Evolutionary conservation across 2,888 invertebrate species (phyloP), one percentile per base, ranked within the genome.

Genomic region (Coelogynopora nodosa): DNA sequence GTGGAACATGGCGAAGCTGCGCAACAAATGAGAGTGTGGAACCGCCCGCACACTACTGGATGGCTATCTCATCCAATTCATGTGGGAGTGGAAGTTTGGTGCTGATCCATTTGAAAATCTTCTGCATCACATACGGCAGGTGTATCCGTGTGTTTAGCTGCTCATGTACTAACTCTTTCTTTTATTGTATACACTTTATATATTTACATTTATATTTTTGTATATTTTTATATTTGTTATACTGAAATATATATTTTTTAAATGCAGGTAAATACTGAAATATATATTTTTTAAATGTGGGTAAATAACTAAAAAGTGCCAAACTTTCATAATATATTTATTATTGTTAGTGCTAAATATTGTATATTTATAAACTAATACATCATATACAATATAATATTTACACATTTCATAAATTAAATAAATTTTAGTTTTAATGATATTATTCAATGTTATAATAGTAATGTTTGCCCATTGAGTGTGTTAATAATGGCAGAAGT

Each of bases 1-100:
- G 67, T 85, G 85, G 67, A 85, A 85, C 28, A 27, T 74, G 28
- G 85, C 67, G 49, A 85, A 85, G 30, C 67, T 67, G 67, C 85
- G 26, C 29, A 85, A 85, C 30, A 85, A 67, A 30, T 28, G 30
- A 1, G 67, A 85, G 26, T 29, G 67, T 30, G 85, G 85, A 74
- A 85, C 67, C 0, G 67, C 67, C 67, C 18, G 85, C 28, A 67
- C 27, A n/a, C 67, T 85, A 30, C 27, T 67, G 67, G 67, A 85
- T 85, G 67, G 67, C 5, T 85, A 81, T 1, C 28, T 85, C 13
- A 67, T 67, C 67, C 29, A 85, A 74, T 85, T 67, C 85, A 85
- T 85, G 67, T 85, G 85, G 67, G 74, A 74, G 74, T 23, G 74
- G 74, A 23, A 74, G 74, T 74, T 74, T 74, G 74, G 18, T 23